Evolutionary conservation across 1,140 invertebrate genomes (phyloP).

Genomic region (Acarapis woodi): DNA sequence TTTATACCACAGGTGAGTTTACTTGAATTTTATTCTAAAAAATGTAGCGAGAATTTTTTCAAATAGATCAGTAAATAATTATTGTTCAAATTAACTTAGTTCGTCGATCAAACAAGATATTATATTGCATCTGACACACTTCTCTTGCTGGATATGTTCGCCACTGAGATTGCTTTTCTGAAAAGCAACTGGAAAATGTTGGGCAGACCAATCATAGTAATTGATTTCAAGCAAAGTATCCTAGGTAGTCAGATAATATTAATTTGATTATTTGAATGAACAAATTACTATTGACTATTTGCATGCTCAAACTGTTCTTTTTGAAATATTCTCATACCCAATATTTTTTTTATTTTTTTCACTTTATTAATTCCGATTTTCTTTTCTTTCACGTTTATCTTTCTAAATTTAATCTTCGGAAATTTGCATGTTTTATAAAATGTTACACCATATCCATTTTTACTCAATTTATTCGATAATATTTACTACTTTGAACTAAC

Average conservation of each 20-base stretch:
- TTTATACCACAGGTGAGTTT: slow-evolving; percentile 79
- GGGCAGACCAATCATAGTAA: slow-evolving; percentile 56
- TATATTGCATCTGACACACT: slow-evolving; percentile 89
- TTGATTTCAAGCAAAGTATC: slow-evolving; percentile 58
- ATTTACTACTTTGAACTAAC: no score
- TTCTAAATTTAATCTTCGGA: no score
- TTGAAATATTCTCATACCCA: no score
- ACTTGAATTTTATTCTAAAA: background rate
- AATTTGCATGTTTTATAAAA: no score
- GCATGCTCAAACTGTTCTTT: no score
- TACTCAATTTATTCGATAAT: no score
- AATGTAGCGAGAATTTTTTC: background rate
- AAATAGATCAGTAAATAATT: slow-evolving; percentile 3
- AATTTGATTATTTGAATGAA: slow-evolving; percentile 2
- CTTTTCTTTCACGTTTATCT: no score
- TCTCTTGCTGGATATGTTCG: slow-evolving; percentile 84
- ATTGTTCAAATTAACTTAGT: slow-evolving; percentile 26
- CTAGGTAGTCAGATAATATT: slow-evolving; percentile 37
- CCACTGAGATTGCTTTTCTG: slow-evolving; percentile 66
- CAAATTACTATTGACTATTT: no score
- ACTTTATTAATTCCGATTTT: no score
- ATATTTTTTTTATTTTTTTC: no score
- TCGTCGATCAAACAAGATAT: slow-evolving; percentile 77
- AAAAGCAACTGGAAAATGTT: slow-evolving; percentile 68
- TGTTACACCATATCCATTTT: no score